Evolutionary conservation across 2,888 invertebrate species (phyloP), one percentile per base, ranked within the genome.

Genomic region (Conops quadrifasciatus): DNA sequence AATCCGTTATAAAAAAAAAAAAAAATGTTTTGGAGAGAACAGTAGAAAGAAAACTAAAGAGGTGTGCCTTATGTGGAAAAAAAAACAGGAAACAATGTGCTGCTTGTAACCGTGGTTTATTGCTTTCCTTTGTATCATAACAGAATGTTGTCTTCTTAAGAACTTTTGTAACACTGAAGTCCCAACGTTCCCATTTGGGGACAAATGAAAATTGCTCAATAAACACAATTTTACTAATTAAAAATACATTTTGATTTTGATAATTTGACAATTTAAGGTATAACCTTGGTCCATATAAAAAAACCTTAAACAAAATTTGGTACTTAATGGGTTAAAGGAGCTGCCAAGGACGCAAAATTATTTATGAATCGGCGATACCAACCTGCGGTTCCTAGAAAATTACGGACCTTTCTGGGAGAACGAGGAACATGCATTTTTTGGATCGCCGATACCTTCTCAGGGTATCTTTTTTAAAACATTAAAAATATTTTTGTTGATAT

Each of bases 61-160:
- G 28, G 11, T 9, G 19, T 36, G 36, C 36, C 36, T 36, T 36
- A 36, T 19, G 21, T 19, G 21, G n/a, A 21, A 53, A 53, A 53
- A 15, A 53, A n/a, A 11, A 51, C 9, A 15, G 21, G 53, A 53
- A 53, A 7, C 53, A 53, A n/a, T 53, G 53, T 53, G 53, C 53
- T 53, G 21, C 53, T 53, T 53, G 53, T 53, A 53, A 53, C 53
- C 53, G 53, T 53, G 53, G 53, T 21, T 53, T 15, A 53, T 21
- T 53, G 21, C 21, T 21, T 58, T 58, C 4, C 26, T 58, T 58
- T 58, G 15, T 58, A 58, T 15, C 58, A 58, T 58, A 58, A 16
- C 28, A 58, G 28, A 58, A 58, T 24, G 24, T 58, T 28, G 24
- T 28, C 16, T 16, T 58, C 58, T 26, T 58, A 58, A 58, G 58